phyloP scores from a whole-genome alignment of 2,888 invertebrate species.

The Pristionchus japonicus region DNA sequence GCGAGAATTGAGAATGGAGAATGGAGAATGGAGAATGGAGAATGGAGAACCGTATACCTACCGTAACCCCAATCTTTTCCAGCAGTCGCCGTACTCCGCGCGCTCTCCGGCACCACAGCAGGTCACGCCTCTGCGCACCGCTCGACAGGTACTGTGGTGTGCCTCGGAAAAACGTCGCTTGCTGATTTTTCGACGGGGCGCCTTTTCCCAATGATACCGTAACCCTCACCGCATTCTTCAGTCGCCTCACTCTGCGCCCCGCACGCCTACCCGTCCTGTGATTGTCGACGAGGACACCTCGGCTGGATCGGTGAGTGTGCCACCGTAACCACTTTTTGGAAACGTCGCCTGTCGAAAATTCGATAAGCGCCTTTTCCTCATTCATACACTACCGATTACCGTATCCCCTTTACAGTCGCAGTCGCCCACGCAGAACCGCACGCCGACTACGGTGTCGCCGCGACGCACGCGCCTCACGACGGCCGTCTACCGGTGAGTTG shows the following conservation, averaged over 20 bases:
- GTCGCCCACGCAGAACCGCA: constrained; percentile 32
- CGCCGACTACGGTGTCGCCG: constrained; percentile 7
- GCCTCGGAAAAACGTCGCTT: not conserved
- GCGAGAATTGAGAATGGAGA: too few relatives aligned
- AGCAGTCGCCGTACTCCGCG: not conserved
- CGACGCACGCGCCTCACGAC: constrained; percentile 4
- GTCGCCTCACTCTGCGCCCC: not conserved
- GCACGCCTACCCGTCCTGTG: not conserved
- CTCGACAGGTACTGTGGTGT: not conserved
- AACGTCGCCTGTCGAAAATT: not conserved
- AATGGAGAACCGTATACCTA: too few relatives aligned
- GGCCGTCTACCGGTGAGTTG: not conserved
- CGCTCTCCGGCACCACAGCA: not conserved
- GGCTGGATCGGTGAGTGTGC: constrained; percentile 7
- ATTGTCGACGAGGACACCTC: constrained; percentile 33
- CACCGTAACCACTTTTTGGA: not conserved
- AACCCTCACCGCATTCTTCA: not conserved
- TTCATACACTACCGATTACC: not conserved
- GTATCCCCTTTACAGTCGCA: constrained; percentile 23
- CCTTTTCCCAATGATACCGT: not conserved
- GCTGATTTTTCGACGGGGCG: not conserved
- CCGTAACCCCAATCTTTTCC: too few relatives aligned
- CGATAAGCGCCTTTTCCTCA: not conserved
- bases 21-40: too few relatives aligned
- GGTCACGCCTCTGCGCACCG: not conserved